phyloP scores from a whole-genome alignment of 2,113 vertebrate genomes.

The Lutjanus erythropterus region DNA sequence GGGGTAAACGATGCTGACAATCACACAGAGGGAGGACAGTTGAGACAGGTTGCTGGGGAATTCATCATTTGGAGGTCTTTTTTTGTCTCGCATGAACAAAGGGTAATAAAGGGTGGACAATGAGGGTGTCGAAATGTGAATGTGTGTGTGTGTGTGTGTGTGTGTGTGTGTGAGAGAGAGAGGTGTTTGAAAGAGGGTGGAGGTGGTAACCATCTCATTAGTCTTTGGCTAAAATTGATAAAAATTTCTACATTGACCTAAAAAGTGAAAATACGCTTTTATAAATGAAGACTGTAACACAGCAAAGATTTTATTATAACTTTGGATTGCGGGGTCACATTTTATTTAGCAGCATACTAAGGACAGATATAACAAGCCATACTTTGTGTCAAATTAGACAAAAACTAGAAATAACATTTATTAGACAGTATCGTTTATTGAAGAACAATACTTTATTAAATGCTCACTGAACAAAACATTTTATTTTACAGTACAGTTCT shows the following conservation, averaged over 20 bases:
- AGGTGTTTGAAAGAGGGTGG: constrained; percentile 29
- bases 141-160: constrained; percentile 6
- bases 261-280: constrained; percentile 46
- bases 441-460: too few species aligned
- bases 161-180: neutral
- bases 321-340: too few species aligned
- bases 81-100: constrained; percentile 62
- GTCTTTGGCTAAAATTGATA: constrained; percentile 45
- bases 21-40: constrained; percentile 77
- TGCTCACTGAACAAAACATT: too few species aligned
- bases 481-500: too few species aligned
- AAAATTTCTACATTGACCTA: constrained; percentile 34
- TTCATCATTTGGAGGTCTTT: constrained; percentile 66
- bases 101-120: constrained; percentile 48
- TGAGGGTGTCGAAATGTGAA: constrained; percentile 43
- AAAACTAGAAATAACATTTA: too few species aligned
- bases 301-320: neutral
- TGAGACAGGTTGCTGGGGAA: constrained; percentile 64
- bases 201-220: constrained; percentile 48
- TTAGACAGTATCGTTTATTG: too few species aligned
- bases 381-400: too few species aligned
- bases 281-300: neutral
- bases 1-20: constrained; percentile 86
- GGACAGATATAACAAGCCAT: too few species aligned
- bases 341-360: too few species aligned